Evolutionary conservation across 2,888 invertebrate genomes (phyloP).

Genomic region (Lysandra bellargus): DNA sequence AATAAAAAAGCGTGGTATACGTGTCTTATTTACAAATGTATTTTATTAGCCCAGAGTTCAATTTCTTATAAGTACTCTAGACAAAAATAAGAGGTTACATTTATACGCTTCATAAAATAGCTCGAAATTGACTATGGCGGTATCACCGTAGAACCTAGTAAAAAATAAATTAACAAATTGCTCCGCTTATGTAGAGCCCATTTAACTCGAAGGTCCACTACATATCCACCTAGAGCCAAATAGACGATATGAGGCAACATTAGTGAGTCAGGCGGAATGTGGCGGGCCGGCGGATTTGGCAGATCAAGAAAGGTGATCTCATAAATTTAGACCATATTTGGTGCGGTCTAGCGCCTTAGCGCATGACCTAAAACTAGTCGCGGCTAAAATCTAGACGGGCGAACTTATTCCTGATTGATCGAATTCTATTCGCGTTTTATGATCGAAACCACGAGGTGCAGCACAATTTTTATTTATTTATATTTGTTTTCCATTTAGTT

Average conservation of each 20-base stretch:
- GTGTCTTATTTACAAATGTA: too few species aligned
- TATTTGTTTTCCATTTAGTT: too few species aligned
- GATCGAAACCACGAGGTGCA: not conserved
- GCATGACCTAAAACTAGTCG: slow-evolving; percentile 8
- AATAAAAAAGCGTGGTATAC: too few species aligned
- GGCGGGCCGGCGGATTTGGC: slow-evolving; percentile 10
- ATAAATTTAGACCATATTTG: slow-evolving; percentile 18
- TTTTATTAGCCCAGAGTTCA: too few species aligned
- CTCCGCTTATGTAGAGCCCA: not conserved
- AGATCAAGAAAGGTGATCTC: slow-evolving; percentile 27
- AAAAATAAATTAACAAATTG: not conserved
- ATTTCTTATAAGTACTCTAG: too few species aligned
- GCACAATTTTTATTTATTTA: not conserved
- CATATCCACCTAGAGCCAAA: not conserved
- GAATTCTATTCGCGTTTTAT: not conserved
- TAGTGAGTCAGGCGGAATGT: slow-evolving; percentile 10
- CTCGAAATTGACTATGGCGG: not conserved
- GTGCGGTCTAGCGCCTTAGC: slow-evolving; percentile 11
- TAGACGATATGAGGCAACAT: slow-evolving; percentile 3
- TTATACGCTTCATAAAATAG: too few species aligned
- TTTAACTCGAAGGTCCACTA: slow-evolving; percentile 2
- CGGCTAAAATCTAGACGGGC: not conserved
- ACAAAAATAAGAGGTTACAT: too few species aligned
- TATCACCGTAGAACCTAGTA: not conserved
- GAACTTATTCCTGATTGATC: not conserved